These are phyloP conservation scores for Sussaba pulchella DNA, from an alignment of 2,888 invertebrate genomes.

Conservation along the genomic window DNA sequence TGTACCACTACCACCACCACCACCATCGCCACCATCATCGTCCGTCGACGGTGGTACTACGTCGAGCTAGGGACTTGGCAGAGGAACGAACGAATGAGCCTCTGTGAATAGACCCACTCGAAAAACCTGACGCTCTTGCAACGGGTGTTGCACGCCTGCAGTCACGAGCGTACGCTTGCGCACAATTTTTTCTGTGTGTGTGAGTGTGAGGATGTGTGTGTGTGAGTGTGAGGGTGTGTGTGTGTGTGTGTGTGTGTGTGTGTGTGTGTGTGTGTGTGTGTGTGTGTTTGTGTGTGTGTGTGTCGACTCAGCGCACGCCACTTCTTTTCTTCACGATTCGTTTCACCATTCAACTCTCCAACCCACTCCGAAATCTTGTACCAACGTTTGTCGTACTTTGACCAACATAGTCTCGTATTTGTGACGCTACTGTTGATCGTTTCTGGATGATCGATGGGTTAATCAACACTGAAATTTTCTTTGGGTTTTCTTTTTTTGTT, in stretches of 20 bases:
- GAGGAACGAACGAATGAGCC: constrained; percentile 47
- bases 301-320: constrained; percentile 51
- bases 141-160: constrained; percentile 38
- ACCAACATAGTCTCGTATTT: constrained; percentile 54
- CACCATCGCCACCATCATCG: not conserved
- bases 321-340: constrained; percentile 63
- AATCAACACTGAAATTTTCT: not conserved
- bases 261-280: not conserved
- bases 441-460: not conserved
- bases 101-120: constrained; percentile 57
- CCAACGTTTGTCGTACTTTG: not conserved
- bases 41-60: no score
- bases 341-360: constrained; percentile 48
- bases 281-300: constrained; percentile 34
- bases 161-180: constrained; percentile 28
- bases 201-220: not conserved
- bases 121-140: constrained; percentile 41
- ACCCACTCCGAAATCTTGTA: constrained; percentile 5
- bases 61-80: not conserved
- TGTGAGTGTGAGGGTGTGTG: not conserved
- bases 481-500: not conserved
- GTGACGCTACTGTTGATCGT: constrained; percentile 16
- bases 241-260: not conserved
- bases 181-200: not conserved
- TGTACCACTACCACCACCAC: not conserved